phyloP scores from a whole-genome alignment of 2,797 vertebrate species.

The Lagocephalus sceleratus region DNA sequence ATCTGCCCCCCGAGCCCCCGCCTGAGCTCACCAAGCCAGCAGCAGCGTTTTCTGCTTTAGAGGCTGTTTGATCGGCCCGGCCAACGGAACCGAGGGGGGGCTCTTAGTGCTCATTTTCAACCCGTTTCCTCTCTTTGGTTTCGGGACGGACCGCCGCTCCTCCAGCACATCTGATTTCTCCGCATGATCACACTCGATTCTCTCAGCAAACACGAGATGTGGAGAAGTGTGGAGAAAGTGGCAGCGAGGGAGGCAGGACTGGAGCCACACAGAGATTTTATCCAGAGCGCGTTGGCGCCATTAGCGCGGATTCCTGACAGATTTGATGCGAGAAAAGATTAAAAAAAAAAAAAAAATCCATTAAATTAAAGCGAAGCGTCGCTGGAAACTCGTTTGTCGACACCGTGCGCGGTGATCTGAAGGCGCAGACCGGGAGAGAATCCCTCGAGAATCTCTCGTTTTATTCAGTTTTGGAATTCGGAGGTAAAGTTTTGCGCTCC shows the following conservation, averaged over 20 bases:
- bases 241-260: neutral
- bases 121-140: too few species aligned
- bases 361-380: too few species aligned
- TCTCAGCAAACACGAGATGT: neutral
- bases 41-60: rapidly evolving
- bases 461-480: neutral
- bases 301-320: neutral
- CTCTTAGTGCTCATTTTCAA: too few species aligned
- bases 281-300: slow-evolving; percentile 24
- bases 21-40: neutral
- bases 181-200: neutral
- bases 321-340: too few species aligned
- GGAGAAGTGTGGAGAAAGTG: neutral
- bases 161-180: slow-evolving; percentile 1
- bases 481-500: slow-evolving; percentile 14
- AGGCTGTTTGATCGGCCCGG: neutral
- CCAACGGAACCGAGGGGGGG: neutral
- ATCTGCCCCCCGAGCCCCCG: neutral
- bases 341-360: too few species aligned
- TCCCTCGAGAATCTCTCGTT: too few species aligned
- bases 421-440: too few species aligned
- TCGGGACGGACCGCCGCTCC: neutral
- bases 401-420: too few species aligned
- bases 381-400: too few species aligned
- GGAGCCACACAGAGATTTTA: neutral